phyloP scores from a whole-genome alignment of 2,888 invertebrate species.

The Xanthia icteritia region DNA sequence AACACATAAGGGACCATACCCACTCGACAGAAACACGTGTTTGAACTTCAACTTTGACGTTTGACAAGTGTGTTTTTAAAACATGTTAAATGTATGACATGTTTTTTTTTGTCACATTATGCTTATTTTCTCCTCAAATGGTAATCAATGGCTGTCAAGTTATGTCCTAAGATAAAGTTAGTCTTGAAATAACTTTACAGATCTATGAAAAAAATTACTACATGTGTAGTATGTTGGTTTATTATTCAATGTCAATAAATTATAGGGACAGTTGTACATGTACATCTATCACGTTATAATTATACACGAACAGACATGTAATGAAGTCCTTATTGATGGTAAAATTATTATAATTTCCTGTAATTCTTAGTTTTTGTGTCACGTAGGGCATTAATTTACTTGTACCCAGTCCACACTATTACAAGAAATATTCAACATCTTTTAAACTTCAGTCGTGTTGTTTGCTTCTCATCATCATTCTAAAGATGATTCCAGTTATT shows the following conservation, averaged over 20 bases:
- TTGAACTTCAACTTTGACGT: slow-evolving; percentile 44
- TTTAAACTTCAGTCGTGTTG: background rate
- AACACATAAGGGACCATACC: slow-evolving; percentile 44
- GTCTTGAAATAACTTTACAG: slow-evolving; percentile 17
- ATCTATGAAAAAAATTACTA: slow-evolving; percentile 26
- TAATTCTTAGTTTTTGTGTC: slow-evolving; percentile 24
- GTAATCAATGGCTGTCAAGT: slow-evolving; percentile 23
- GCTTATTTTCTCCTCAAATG: slow-evolving; percentile 14
- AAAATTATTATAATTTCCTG: slow-evolving; percentile 30
- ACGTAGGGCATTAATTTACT: slow-evolving; percentile 4
- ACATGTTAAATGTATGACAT: slow-evolving; percentile 35
- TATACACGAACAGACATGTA: slow-evolving; percentile 28
- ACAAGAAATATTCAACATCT: too few species aligned
- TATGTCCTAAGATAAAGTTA: slow-evolving; percentile 19
- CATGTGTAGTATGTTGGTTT: slow-evolving; percentile 18
- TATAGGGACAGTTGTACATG: slow-evolving; percentile 47
- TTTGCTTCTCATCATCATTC: background rate
- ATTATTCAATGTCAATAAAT: slow-evolving; percentile 50
- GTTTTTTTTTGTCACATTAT: slow-evolving; percentile 8
- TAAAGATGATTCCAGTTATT: background rate
- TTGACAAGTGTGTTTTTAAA: slow-evolving; percentile 41
- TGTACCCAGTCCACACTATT: background rate
- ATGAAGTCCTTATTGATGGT: slow-evolving; percentile 43
- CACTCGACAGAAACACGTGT: slow-evolving; percentile 43
- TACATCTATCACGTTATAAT: slow-evolving; percentile 31